Evolutionary conservation across 2,113 vertebrate genomes (phyloP).

Genomic region (Athene noctua): DNA sequence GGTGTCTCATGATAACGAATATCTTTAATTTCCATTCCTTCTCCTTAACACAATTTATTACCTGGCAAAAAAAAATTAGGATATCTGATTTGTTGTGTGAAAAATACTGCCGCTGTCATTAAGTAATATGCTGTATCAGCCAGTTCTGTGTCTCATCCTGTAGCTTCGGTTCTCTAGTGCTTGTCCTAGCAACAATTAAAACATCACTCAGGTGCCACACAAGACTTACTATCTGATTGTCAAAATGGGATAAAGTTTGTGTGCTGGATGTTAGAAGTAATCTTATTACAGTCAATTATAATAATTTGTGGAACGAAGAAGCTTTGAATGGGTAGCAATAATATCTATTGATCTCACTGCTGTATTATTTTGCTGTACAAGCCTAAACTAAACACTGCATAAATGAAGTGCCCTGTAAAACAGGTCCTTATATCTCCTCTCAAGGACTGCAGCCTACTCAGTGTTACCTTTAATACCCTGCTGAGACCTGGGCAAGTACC

Average conservation of each 20-base stretch:
- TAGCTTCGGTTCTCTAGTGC: neutral
- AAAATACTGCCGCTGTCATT: fast-evolving
- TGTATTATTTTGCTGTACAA: neutral
- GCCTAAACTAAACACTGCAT: neutral
- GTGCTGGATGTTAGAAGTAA: neutral
- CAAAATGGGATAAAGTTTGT: neutral
- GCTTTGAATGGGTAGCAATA: neutral
- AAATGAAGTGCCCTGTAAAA: neutral
- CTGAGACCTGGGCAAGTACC: neutral
- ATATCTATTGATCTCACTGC: neutral
- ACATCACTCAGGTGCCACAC: neutral
- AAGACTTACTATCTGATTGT: neutral
- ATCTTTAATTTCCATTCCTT: neutral
- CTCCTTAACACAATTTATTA: neutral
- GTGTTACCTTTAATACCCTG: neutral
- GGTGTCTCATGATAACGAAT: neutral
- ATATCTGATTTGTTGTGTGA: neutral
- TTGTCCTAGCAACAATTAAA: neutral
- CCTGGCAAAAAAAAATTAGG: neutral
- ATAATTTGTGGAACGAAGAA: neutral
- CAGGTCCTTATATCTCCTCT: neutral
- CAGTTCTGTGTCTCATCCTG: neutral
- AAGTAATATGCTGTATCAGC: neutral
- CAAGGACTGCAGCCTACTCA: neutral
- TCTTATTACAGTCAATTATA: neutral